Evolutionary conservation across 2,888 invertebrate genomes (phyloP), one percentile per base, ranked within the genome.

Genomic region (Polymixis flavicincta): DNA sequence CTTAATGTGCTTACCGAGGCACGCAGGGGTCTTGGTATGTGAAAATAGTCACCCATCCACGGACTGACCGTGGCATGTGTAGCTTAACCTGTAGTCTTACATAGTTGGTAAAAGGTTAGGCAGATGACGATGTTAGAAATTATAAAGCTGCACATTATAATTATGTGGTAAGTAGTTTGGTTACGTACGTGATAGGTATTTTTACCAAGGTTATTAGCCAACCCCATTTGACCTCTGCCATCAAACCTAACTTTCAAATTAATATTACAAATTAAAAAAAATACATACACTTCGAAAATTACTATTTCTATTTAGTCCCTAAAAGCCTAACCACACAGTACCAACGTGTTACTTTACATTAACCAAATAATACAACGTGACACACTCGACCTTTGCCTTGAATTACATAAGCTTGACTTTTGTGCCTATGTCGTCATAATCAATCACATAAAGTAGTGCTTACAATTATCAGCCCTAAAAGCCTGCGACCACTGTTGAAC

Each of bases 361-460:
- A 64, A 54, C n/a, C 48, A 80, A 68, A 68, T 68, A 64, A 75
- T 59, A 48, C 1, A 32, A 55, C 52, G 54, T 75, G 64, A 65
- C 68, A 68, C 25, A 60, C 55, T 69, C 5, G 64, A 79, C 81
- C 76, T 81, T 81, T 52, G 45, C n/a, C 25, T 19, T 42, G 19
- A 74, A 57, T 64, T 28, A 65, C 45, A 42, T 17, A 28, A 64
- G 64, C 65, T 57, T 61, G 9, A 42, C 80, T 52, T 59, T 13
- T 13, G 14, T 55, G 32, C 67, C 64, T n/a, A 50, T 25, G 28
- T 75, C 32, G 37, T 50, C 50, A 32, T 25, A 45, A 60, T 68
- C 68, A 55, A 79, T 75, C 64, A 75, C 64, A 17, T 81, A 32
- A 54, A 78, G 52, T 52, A 28, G 55, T 66, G 22, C 42, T 37